Percentiles rank a stretch among this genome's conserved stretches.
Evolutionary conservation across 2,888 invertebrate genomes (phyloP).

Genomic region (Hoplodrina blanda): DNA sequence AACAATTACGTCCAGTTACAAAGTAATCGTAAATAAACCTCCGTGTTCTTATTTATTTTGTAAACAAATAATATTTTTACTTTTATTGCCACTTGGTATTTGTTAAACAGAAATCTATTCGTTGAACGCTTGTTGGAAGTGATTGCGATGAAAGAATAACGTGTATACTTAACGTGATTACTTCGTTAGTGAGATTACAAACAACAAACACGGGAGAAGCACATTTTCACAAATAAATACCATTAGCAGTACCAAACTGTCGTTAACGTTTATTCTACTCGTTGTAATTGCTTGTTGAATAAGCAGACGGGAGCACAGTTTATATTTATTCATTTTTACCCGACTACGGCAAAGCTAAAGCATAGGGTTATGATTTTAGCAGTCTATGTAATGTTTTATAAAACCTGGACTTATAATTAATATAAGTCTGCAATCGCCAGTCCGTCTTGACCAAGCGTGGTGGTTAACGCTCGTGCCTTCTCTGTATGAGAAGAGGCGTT

Average conservation of each 20-base stretch:
- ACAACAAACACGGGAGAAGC: slow-evolving; percentile 41
- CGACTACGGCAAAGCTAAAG: too few relatives aligned
- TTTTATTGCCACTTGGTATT: slow-evolving; percentile 19
- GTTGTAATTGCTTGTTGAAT: slow-evolving; percentile 48
- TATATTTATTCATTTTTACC: slow-evolving; percentile 3
- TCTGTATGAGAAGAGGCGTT: too few relatives aligned
- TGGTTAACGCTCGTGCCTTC: too few relatives aligned
- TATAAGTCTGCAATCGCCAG: too few relatives aligned
- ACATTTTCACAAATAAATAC: slow-evolving; percentile 55
- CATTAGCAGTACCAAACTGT: slow-evolving; percentile 50
- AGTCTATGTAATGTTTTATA: too few relatives aligned
- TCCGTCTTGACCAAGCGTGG: too few relatives aligned
- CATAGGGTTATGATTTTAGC: too few relatives aligned
- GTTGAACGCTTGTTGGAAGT: slow-evolving; percentile 19
- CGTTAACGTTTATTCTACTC: slow-evolving; percentile 50
- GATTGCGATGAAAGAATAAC: slow-evolving; percentile 52
- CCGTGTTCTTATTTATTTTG: slow-evolving; percentile 14
- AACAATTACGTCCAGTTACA: slow-evolving; percentile 17
- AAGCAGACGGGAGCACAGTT: slow-evolving; percentile 13
- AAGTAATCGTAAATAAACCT: slow-evolving; percentile 29
- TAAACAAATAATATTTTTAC: slow-evolving; percentile 7
- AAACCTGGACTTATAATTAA: too few relatives aligned
- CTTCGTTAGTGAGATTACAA: slow-evolving; percentile 56
- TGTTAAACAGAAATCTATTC: slow-evolving; percentile 29
- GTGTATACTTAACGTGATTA: slow-evolving; percentile 58